These are phyloP conservation scores for Agrochola macilenta DNA, from an alignment of 2,888 invertebrate genomes.

Conservation along the genomic window DNA sequence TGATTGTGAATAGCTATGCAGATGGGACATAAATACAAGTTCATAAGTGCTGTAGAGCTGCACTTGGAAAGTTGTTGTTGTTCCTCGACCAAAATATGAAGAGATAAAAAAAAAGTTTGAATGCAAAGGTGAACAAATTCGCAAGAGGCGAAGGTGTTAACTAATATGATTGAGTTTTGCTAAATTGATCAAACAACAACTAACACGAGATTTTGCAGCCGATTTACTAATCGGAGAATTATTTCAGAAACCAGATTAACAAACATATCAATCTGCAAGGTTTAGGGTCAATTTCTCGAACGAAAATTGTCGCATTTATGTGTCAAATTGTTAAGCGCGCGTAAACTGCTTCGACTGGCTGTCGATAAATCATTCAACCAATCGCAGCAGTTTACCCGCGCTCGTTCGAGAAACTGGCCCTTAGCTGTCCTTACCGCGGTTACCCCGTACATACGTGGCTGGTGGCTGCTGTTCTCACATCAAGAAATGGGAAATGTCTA, in stretches of 20 bases:
- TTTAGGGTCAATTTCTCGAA: no score
- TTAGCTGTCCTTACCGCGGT: not conserved
- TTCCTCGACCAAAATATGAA: not conserved
- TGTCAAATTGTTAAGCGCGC: no score
- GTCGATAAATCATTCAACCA: no score
- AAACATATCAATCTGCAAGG: not conserved
- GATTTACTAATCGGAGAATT: not conserved
- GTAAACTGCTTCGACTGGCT: no score
- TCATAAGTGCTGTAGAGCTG: not conserved
- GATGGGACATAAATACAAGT: conserved; percentile 1
- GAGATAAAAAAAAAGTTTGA: no score
- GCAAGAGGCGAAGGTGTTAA: not conserved
- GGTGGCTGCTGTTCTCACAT: not conserved
- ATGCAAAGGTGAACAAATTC: not conserved
- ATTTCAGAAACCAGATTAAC: not conserved
- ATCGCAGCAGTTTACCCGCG: no score
- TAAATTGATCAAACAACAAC: not conserved
- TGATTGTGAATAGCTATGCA: no score
- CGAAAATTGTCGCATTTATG: no score
- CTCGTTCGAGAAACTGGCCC: no score
- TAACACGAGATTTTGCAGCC: not conserved
- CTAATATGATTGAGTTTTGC: no score
- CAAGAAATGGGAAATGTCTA: not conserved
- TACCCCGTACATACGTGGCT: not conserved
- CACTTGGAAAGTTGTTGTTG: not conserved